These are phyloP conservation scores for Ophiodon elongatus DNA, from an alignment of 2,113 vertebrate genomes.

Conservation along the genomic window DNA sequence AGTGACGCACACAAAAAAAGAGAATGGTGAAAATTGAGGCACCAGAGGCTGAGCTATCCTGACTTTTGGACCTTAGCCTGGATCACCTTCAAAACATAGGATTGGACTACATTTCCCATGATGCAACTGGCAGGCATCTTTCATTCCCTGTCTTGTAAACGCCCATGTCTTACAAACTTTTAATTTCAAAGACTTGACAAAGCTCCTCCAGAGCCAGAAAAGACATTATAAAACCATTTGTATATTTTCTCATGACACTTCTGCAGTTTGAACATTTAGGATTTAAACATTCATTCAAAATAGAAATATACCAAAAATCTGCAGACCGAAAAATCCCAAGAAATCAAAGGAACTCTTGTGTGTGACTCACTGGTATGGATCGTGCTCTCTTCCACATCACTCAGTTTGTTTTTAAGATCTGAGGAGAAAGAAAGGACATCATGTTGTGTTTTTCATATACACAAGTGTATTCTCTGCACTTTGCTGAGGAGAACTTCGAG, in stretches of 20 bases:
- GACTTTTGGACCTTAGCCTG: neutral
- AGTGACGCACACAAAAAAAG: neutral
- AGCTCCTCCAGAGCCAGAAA: neutral
- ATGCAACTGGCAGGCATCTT: neutral
- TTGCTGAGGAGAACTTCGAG: neutral
- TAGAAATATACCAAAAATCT: neutral
- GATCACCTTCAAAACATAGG: neutral
- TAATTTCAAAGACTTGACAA: neutral
- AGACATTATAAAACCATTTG: neutral
- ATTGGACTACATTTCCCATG: neutral
- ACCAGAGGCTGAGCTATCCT: neutral
- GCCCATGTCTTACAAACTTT: neutral
- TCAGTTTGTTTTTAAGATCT: slow-evolving; percentile 10
- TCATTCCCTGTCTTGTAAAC: neutral
- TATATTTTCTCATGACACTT: neutral
- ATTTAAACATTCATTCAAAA: neutral
- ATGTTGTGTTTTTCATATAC: neutral
- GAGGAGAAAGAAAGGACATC: slow-evolving; percentile 9
- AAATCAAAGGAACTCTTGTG: neutral
- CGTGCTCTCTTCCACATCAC: accelerated
- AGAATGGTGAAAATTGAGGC: neutral
- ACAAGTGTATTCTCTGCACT: neutral
- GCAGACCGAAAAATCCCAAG: neutral
- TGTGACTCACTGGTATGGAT: slow-evolving; percentile 45
- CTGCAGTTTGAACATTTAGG: neutral